Percentiles rank a stretch among this genome's conserved stretches.
These are phyloP conservation scores for Phocoena sinus DNA, from an alignment of 2,113 vertebrate genomes.

Conservation along the genomic window DNA sequence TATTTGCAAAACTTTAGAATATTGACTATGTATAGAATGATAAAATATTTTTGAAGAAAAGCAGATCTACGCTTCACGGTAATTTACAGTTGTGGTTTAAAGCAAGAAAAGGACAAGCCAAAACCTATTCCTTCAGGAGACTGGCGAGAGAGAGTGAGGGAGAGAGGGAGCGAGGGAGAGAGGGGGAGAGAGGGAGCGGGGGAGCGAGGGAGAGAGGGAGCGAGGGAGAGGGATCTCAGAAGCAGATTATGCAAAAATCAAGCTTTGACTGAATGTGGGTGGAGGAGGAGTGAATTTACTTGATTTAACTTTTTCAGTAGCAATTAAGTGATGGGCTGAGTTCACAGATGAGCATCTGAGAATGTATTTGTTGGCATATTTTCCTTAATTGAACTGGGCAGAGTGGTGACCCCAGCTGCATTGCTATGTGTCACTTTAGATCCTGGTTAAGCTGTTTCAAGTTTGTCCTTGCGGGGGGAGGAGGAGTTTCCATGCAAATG, in stretches of 20 bases:
- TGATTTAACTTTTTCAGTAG: neutral
- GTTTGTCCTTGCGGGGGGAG: neutral
- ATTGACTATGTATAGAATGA: neutral
- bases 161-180: neutral
- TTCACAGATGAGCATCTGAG: neutral
- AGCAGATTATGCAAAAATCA: neutral
- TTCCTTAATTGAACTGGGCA: neutral
- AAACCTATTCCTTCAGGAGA: neutral
- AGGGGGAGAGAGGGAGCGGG: neutral
- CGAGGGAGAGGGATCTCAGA: neutral
- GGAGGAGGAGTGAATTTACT: neutral
- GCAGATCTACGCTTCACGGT: neutral
- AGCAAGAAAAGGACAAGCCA: neutral
- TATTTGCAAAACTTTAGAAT: neutral
- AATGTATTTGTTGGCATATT: neutral
- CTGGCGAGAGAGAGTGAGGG: neutral
- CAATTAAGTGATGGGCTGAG: rapidly evolving
- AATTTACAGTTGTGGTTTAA: neutral
- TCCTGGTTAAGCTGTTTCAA: neutral
- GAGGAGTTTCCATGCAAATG: neutral
- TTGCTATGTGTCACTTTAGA: neutral
- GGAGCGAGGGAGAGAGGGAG: neutral
- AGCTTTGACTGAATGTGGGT: neutral
- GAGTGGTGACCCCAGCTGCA: neutral
- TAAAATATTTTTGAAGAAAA: neutral